Conservation (phyloP, 2,888 invertebrate genomes). For the Heteropelma amictum region DNA sequence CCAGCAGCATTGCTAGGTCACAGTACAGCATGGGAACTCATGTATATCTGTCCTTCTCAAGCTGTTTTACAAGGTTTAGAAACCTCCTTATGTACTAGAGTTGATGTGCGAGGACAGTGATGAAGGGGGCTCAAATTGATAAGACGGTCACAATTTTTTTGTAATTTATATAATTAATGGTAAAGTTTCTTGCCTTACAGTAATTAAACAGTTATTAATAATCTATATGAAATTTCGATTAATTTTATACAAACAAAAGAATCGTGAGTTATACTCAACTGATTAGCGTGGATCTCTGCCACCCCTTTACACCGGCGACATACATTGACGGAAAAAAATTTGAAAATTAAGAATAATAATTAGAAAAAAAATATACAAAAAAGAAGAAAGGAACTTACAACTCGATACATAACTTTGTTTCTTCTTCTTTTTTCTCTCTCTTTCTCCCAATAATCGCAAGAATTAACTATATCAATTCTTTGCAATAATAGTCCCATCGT, state of each 20-base stretch:
- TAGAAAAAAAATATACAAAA: constrained; percentile 33
- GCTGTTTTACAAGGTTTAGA: too few relatives aligned
- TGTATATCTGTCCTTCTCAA: too few relatives aligned
- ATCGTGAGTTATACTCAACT: constrained; percentile 74
- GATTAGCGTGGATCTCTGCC: constrained; percentile 70
- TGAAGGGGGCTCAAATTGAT: background rate
- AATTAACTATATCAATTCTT: constrained; percentile 32
- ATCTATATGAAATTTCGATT: constrained; percentile 75
- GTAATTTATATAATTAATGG: constrained; percentile 76
- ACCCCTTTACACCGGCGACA: constrained; percentile 58
- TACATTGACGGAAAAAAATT: constrained; percentile 19
- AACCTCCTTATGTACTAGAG: too few relatives aligned
- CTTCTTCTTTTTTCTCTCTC: constrained; percentile 35
- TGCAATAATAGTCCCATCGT: constrained; percentile 40
- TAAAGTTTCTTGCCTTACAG: constrained; percentile 75
- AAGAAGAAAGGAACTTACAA: constrained; percentile 48
- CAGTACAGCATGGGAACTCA: too few relatives aligned
- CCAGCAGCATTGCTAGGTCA: too few relatives aligned
- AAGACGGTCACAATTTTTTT: constrained; percentile 62
- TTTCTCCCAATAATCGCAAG: constrained; percentile 54
- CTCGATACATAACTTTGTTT: constrained; percentile 52
- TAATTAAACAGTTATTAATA: constrained; percentile 76
- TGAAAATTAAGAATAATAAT: constrained; percentile 13
- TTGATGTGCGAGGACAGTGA: background rate
- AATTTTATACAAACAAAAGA: constrained; percentile 75